Evolutionary conservation across 30 jellyfish, hydroid and myxozoan genomes (phyloP).

Genomic region (Rhopilema esculentum): DNA sequence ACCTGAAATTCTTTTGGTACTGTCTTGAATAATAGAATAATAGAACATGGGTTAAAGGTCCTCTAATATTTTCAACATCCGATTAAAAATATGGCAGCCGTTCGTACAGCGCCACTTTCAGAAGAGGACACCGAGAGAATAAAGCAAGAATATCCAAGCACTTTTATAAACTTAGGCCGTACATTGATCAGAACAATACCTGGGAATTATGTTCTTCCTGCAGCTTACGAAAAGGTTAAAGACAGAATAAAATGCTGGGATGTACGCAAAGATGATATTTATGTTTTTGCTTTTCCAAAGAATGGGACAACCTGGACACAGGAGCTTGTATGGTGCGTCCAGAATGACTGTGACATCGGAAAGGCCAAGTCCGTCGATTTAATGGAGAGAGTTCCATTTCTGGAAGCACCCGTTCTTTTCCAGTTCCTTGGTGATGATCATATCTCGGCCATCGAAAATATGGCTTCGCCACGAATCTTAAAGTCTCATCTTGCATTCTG

Average conservation of each 20-base stretch:
- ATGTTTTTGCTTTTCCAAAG: slow-evolving; percentile 28
- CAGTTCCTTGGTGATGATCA: neutral
- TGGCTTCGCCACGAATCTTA: slow-evolving; percentile 15
- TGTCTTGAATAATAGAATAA: too few relatives aligned
- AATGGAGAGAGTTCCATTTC: neutral
- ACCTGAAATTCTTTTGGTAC: too few relatives aligned
- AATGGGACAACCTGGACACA: slow-evolving; percentile 59
- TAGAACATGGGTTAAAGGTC: too few relatives aligned
- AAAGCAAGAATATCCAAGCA: neutral
- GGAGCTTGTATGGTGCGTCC: slow-evolving; percentile 49
- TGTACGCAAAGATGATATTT: slow-evolving; percentile 7
- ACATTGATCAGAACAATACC: neutral
- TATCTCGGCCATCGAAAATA: too few relatives aligned
- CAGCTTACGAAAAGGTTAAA: neutral
- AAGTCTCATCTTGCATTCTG: slow-evolving; percentile 1
- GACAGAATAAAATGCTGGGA: neutral
- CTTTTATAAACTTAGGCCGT: neutral
- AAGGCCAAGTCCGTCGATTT: neutral
- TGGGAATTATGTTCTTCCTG: neutral
- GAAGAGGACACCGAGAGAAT: neutral
- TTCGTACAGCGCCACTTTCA: neutral
- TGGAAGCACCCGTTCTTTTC: neutral
- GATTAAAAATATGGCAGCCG: neutral
- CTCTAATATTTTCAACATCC: too few relatives aligned
- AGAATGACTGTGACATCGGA: slow-evolving; percentile 23